phyloP scores from a whole-genome alignment of 2,888 invertebrate genomes.

The Phaedon cochleariae region DNA sequence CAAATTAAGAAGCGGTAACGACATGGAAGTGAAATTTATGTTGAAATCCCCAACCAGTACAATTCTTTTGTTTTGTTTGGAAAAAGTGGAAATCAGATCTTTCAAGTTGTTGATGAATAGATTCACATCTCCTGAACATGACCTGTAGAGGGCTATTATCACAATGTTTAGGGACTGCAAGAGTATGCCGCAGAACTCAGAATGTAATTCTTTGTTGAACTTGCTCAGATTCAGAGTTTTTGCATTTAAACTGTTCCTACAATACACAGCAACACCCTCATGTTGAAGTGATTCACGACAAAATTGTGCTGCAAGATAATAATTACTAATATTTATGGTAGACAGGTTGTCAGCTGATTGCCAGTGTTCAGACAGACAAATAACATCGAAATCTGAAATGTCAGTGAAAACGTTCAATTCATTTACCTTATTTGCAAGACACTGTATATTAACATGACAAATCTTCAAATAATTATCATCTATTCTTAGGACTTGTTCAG shows the following conservation, averaged over 20 bases:
- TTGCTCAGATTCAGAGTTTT: background rate
- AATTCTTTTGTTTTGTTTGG: constrained; percentile 4
- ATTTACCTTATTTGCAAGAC: constrained; percentile 7
- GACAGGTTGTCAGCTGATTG: background rate
- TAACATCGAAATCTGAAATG: constrained; percentile 3
- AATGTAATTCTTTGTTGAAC: background rate
- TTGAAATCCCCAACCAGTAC: constrained; percentile 2
- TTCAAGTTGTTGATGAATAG: constrained; percentile 2
- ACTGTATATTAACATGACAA: constrained; percentile 6
- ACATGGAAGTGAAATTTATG: background rate
- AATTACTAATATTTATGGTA: background rate
- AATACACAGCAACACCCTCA: constrained; percentile 1
- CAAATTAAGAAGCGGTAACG: constrained; percentile 4
- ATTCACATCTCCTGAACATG: background rate
- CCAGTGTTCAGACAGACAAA: constrained; percentile 7
- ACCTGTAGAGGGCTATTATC: background rate
- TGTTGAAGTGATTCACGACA: constrained; percentile 12
- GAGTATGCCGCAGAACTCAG: background rate
- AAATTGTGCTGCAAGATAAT: constrained; percentile 6
- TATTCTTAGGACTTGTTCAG: too few relatives aligned
- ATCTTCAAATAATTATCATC: background rate
- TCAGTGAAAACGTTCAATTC: constrained; percentile 6
- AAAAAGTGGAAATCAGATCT: constrained; percentile 2
- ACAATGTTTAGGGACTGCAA: constrained; percentile 2
- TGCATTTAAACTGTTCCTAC: background rate